Evolutionary conservation across 2,797 vertebrate genomes (phyloP), one percentile per base, ranked within the genome.

Genomic region (Acanthurus lineatus): DNA sequence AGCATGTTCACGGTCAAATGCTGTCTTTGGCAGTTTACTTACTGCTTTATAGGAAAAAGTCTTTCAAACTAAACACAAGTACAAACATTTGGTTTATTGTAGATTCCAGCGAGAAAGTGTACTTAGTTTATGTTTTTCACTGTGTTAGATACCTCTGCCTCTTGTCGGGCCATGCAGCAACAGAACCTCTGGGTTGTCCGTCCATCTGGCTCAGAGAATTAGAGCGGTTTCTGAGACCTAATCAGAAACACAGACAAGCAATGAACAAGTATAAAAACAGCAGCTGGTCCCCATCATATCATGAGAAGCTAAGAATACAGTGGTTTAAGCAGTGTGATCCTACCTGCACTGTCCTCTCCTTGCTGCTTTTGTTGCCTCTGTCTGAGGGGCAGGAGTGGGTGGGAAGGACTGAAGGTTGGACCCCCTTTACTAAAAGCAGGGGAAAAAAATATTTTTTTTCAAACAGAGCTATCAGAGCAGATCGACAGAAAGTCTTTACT

Each of bases 301-400:
- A 32, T 7, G 28, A 22, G 4, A 35, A 42, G 3, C 14, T 69
- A 6, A 48, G 69, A 8, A 54, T 38, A 40, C 1, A 32, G 8
- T 32, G 3, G 4, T 61, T 1, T 9, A 2, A 42, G 28, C 44
- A 52, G 5, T 25, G 7, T 61, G 9, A 2, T 51, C 67, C 94
- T 89, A 99, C 98, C 96, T 2, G 95, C 88, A 44, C 78, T 76
- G 0, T 98, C 98, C 5, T 99, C 97, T 65, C 94, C 96, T 69
- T 96, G 97, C 16, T 95, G 92, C 87, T 98, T 98, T 72, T 99
- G 97, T 60, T 99, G 98, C 67, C 96, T 97, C 92, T 99, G 98
- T 87, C 98, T 95, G 85, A 99, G 91, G 2, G 98, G 98, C 74
- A 99, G 91, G 16, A 99, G 94, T 2, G 98, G 97, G 75, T 99